These are phyloP conservation scores for Tinea pellionella DNA, from an alignment of 2,888 invertebrate genomes.

Conservation along the genomic window DNA sequence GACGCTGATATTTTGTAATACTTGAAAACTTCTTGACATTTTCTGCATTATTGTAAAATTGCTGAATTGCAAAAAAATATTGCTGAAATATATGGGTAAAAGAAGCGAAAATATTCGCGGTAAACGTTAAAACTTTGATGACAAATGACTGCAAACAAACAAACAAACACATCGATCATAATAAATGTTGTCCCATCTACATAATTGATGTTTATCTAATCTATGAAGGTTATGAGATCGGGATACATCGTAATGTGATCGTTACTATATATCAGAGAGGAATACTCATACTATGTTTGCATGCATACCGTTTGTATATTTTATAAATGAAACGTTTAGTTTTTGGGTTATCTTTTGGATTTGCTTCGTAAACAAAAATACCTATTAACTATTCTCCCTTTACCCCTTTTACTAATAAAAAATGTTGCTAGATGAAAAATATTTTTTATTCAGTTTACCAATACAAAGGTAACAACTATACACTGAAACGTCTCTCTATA, in stretches of 20 bases:
- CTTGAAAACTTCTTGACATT: too few relatives aligned
- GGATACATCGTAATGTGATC: constrained; percentile 12
- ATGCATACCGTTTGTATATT: not conserved
- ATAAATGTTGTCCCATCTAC: not conserved
- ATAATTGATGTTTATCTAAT: not conserved
- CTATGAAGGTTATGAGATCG: not conserved
- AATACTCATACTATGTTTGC: not conserved
- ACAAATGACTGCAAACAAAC: not conserved
- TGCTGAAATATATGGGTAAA: too few relatives aligned
- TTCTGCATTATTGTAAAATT: too few relatives aligned
- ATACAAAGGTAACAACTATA: too few relatives aligned
- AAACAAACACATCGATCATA: not conserved
- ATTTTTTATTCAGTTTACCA: too few relatives aligned
- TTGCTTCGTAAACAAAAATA: not conserved
- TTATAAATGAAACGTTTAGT: not conserved
- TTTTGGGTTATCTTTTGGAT: not conserved
- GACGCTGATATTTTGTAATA: too few relatives aligned
- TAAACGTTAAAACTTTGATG: not conserved
- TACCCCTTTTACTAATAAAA: too few relatives aligned
- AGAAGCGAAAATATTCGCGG: too few relatives aligned
- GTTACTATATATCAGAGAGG: not conserved
- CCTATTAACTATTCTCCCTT: not conserved
- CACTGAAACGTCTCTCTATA: too few relatives aligned
- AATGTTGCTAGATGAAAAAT: too few relatives aligned
- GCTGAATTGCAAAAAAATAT: too few relatives aligned